Evolutionary conservation across 2,888 invertebrate species (phyloP).

Genomic region (Isoperla grammatica): DNA sequence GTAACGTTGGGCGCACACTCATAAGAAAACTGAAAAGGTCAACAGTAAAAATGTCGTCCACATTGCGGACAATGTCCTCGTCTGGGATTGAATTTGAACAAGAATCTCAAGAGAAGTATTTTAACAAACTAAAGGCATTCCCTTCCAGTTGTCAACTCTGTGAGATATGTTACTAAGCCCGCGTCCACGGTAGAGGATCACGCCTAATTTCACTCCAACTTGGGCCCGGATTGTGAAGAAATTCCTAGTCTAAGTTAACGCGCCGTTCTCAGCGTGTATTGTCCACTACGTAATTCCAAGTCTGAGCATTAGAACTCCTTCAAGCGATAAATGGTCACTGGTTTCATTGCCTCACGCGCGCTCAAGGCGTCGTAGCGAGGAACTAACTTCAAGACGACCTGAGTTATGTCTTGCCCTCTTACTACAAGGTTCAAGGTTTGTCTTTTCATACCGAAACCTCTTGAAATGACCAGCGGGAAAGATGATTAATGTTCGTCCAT

Average conservation of each 20-base stretch:
- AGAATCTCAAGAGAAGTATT: slow-evolving; percentile 10
- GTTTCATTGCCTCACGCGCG: slow-evolving; percentile 3
- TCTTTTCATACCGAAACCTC: too few relatives aligned
- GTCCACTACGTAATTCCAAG: background rate
- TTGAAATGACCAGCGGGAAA: background rate
- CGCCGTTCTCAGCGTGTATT: background rate
- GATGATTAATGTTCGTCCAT: slow-evolving; percentile 22
- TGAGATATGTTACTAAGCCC: slow-evolving; percentile 7
- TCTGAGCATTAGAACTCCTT: slow-evolving; percentile 19
- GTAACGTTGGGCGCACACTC: too few relatives aligned
- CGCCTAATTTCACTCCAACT: slow-evolving; percentile 16
- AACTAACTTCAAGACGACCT: slow-evolving; percentile 1
- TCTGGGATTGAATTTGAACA: slow-evolving; percentile 10
- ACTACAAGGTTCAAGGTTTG: too few relatives aligned
- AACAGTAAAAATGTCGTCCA: too few relatives aligned
- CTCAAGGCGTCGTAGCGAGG: background rate
- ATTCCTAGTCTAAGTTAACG: slow-evolving; percentile 2
- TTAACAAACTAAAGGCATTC: slow-evolving; percentile 13
- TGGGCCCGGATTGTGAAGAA: background rate
- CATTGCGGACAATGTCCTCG: background rate
- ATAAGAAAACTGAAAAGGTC: too few relatives aligned
- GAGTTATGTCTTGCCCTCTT: slow-evolving; percentile 7
- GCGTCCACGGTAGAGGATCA: background rate
- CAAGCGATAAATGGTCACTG: slow-evolving; percentile 20
- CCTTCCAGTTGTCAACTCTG: slow-evolving; percentile 12